Evolutionary conservation across 1,140 invertebrate species (phyloP), one percentile per base, ranked within the genome.

Genomic region (Antheraea pernyi): DNA sequence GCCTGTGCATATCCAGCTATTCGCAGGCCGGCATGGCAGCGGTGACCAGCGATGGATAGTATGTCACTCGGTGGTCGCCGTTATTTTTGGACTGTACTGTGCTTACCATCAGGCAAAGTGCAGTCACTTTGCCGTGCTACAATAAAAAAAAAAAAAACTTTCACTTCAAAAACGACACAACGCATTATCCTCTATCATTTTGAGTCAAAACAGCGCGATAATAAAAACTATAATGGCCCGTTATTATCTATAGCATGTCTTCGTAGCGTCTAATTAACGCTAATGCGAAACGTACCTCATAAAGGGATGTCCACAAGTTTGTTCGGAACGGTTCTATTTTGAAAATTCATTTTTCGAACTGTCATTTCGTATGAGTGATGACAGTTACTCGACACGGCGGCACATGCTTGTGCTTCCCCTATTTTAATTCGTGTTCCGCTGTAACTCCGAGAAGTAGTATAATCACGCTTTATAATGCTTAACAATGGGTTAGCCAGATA

Each of bases 301-400:
- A 53, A 53, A 53, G 46, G 46, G 16, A 53, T 53, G 46, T 53
- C 46, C 46, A 53, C 46, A n/a, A 53, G 46, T 53, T 53, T 53
- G 16, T 53, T 53, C 46, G 13, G 6, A 53, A 53, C 46, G 0
- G 46, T 53, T 53, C 46, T 53, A 53, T 53, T 53, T 53, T 53
- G 6, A 53, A 53, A 53, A 53, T 53, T 53, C 10, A 53, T 53
- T 53, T 53, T 53, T 53, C 46, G 46, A 53, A 53, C 46, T 53
- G 46, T 53, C 46, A 53, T 53, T 53, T 13, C 13, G 46, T 53
- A 53, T 53, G 46, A 53, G 0, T 53, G 46, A 53, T 53, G 46
- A 53, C 46, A n/a, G 11, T 53, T 16, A 13, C 11, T 53, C 46
- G 46, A 16, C 46, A 16, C 16, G 13, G 9, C 46, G 46, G 16